Evolutionary conservation across 2,888 invertebrate species (phyloP).

Genomic region (Ashinkailepas kermadecensis): DNA sequence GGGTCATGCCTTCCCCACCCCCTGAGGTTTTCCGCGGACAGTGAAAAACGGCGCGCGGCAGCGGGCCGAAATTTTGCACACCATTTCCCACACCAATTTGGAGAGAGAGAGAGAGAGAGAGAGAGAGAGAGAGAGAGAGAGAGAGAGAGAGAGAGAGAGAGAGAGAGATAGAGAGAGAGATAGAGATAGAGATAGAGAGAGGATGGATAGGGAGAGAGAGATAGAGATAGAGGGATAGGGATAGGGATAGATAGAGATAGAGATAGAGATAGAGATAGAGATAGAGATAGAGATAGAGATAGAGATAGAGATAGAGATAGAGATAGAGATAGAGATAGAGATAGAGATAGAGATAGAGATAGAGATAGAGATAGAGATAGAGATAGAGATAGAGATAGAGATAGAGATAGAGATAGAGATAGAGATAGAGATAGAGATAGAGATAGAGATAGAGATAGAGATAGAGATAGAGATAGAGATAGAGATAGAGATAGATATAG

Average conservation of each 20-base stretch:
- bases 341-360: not conserved
- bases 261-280: not conserved
- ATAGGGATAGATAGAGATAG: not conserved
- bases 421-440: not conserved
- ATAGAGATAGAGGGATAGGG: too few relatives aligned
- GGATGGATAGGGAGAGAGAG: too few relatives aligned
- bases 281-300: constrained; percentile 16
- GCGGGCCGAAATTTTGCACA: too few relatives aligned
- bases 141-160: constrained; percentile 13
- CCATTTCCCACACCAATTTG: too few relatives aligned
- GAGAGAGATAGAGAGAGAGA: constrained; percentile 3
- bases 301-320: constrained; percentile 21
- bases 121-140: constrained; percentile 21
- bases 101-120: constrained; percentile 17
- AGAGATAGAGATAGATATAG: not conserved
- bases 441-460: not conserved
- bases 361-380: not conserved
- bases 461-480: not conserved
- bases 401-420: not conserved
- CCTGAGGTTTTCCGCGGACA: too few relatives aligned
- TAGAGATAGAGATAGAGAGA: constrained; percentile 13
- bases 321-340: not conserved
- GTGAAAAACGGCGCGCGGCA: too few relatives aligned
- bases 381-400: not conserved
- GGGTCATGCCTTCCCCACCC: too few relatives aligned